Evolutionary conservation across 2,797 vertebrate genomes (phyloP).

Genomic region (Microctenopoma steveboyesi): DNA sequence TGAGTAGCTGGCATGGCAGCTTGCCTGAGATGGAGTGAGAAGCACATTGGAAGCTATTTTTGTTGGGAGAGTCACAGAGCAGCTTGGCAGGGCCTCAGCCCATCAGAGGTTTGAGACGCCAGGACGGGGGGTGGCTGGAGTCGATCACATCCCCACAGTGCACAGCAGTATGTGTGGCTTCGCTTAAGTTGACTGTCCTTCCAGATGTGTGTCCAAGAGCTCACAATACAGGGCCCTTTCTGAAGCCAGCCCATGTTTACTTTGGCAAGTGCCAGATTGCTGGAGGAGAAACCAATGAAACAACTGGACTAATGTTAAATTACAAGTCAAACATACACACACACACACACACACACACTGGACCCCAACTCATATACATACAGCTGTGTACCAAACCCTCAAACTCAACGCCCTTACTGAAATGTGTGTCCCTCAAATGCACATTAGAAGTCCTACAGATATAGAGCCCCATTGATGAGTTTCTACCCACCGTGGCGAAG

Average conservation of each 20-base stretch:
- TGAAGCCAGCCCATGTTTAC: slow-evolving; percentile 43
- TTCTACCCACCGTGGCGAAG: slow-evolving; percentile 28
- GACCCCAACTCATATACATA: slow-evolving; percentile 15
- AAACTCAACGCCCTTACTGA: slow-evolving; percentile 42
- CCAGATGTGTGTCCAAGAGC: slow-evolving; percentile 44
- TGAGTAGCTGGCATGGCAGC: slow-evolving; percentile 46
- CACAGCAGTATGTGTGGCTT: slow-evolving; percentile 43
- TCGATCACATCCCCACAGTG: slow-evolving; percentile 41
- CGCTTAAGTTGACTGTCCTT: slow-evolving; percentile 50
- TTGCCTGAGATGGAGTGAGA: slow-evolving; percentile 24
- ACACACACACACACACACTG: neutral
- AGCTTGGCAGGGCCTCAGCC: slow-evolving; percentile 43
- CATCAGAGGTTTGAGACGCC: slow-evolving; percentile 39
- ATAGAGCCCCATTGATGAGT: slow-evolving; percentile 72
- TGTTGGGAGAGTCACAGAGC: slow-evolving; percentile 43
- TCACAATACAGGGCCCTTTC: slow-evolving; percentile 25
- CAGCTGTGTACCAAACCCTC: slow-evolving; percentile 34
- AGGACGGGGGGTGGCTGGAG: slow-evolving; percentile 25
- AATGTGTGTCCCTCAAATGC: slow-evolving; percentile 31
- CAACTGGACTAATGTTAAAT: slow-evolving; percentile 44
- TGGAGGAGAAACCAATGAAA: slow-evolving; percentile 20
- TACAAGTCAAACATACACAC: slow-evolving; percentile 23
- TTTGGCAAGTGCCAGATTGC: slow-evolving; percentile 32
- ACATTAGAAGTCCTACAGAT: slow-evolving; percentile 35
- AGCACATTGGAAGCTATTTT: slow-evolving; percentile 60